Evolutionary conservation across 2,888 invertebrate species (phyloP), one percentile per base, ranked within the genome.

Genomic region (Rotaria magnacalcarata): DNA sequence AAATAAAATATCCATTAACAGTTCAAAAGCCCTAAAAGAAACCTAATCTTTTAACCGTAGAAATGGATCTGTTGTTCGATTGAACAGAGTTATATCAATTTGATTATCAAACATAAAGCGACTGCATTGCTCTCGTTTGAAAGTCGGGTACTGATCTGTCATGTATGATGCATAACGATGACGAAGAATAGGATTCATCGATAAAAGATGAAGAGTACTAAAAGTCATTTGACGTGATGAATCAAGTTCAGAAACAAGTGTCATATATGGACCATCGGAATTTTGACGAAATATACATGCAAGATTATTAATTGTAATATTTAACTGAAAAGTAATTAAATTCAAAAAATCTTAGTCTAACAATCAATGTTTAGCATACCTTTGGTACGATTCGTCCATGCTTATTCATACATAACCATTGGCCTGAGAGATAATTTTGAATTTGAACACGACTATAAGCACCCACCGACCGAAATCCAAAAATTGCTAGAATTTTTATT

Each of bases 361-460:
- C 8, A 5, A 19, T 41, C 41, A 41, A 41, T 41, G n/a, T 34
- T 3, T 11, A n/a, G n/a, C 3, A 43, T 80, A 80, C 80, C 11
- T 47, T 80, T 47, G 24, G 47, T 80, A 80, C 24, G 14, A 80
- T 80, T 47, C n/a, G 14, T 24, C 80, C 80, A 19, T 34, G 24
- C 47, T 43, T 43, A 80, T 80, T 80, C 47, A 80, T 80, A 80
- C 80, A 80, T 47, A 80, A 80, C 80, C 80, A 80, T 24, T 21
- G 47, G 24, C n/a, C 47, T 11, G 80, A 47, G 3, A n/a, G 11
- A 80, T 80, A n/a, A 47, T 47, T 80, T 24, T 80, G 80, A 8
- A 80, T 47, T 80, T 80, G 80, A 47, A 80, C 80, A 47, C 80
- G 80, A 47, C 80, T 80, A 80, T 80, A 80, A 47, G 80, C 80